Percentiles rank a stretch among this genome's conserved stretches.
phyloP scores from a whole-genome alignment of 2,888 invertebrate genomes.

The Macrophya annulata region DNA sequence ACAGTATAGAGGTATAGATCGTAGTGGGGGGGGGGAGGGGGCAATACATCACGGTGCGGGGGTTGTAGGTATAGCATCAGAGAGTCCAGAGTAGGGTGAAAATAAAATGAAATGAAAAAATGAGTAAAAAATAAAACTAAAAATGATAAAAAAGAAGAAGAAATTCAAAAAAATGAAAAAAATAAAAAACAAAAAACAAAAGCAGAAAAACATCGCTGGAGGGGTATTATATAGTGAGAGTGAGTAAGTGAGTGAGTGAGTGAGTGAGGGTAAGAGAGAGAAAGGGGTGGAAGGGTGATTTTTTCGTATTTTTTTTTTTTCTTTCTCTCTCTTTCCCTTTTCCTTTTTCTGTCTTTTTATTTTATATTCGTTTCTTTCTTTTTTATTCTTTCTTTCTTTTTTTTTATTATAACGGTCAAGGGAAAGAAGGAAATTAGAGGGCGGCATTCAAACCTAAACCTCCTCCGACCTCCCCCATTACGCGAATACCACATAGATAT shows the following conservation, averaged over 20 bases:
- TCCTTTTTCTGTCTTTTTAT: constrained; percentile 61
- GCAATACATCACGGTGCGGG: constrained; percentile 74
- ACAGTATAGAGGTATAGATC: constrained; percentile 68
- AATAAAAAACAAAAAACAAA: background rate
- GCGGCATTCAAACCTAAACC: constrained; percentile 60
- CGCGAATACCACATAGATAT: constrained; percentile 54
- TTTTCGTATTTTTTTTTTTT: constrained; percentile 36
- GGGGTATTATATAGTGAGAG: constrained; percentile 40
- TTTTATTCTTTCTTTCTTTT: constrained; percentile 62
- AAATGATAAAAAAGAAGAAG: background rate
- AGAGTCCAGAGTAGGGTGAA: background rate
- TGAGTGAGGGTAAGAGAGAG: background rate
- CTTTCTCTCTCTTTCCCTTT: constrained; percentile 56
- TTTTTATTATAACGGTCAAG: constrained; percentile 56
- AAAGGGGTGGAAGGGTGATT: constrained; percentile 45
- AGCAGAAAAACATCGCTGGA: background rate
- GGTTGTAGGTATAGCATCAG: constrained; percentile 50
- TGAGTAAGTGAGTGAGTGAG: background rate
- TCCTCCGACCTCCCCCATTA: constrained; percentile 56
- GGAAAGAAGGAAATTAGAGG: constrained; percentile 59
- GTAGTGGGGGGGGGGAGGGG: constrained; percentile 71
- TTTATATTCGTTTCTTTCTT: constrained; percentile 58
- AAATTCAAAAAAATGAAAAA: background rate
- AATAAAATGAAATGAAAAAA: constrained; percentile 23
- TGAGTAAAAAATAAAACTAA: constrained; percentile 55